phyloP scores from a whole-genome alignment of 1,140 invertebrate species.

The Temnothorax curvispinosus region DNA sequence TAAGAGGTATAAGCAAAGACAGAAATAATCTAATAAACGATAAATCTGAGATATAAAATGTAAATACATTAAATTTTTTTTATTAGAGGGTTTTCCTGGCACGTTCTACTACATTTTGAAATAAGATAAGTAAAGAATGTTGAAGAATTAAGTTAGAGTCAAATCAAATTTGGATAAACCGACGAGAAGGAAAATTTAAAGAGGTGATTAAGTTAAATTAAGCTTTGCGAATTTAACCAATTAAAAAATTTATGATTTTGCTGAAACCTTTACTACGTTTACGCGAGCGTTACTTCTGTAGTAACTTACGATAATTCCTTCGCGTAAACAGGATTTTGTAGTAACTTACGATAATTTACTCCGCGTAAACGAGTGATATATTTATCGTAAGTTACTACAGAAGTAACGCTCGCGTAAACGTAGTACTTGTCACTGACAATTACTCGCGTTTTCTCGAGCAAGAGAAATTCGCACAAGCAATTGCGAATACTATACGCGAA shows the following conservation, averaged over 20 bases:
- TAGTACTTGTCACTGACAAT: no score
- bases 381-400: no score
- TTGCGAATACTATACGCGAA: not conserved
- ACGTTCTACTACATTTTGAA: not conserved
- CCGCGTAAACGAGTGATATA: no score
- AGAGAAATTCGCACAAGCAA: not conserved
- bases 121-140: not conserved
- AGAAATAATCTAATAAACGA: not conserved
- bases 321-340: no score
- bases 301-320: no score
- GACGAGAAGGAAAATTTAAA: not conserved
- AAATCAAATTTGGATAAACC: not conserved
- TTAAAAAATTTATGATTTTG: not conserved
- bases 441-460: not conserved
- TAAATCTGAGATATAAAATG: not conserved
- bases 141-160: not conserved
- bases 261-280: no score
- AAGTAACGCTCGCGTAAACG: no score
- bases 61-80: not conserved
- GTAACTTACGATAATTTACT: no score
- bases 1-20: no score
- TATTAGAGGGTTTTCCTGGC: not conserved
- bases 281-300: no score
- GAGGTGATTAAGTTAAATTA: not conserved
- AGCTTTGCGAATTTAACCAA: not conserved